A percentile compares a stretch with the other conserved stretches of the same genome.
Conservation (phyloP, 2,888 invertebrate species). For the Ochropleura leucogaster region DNA sequence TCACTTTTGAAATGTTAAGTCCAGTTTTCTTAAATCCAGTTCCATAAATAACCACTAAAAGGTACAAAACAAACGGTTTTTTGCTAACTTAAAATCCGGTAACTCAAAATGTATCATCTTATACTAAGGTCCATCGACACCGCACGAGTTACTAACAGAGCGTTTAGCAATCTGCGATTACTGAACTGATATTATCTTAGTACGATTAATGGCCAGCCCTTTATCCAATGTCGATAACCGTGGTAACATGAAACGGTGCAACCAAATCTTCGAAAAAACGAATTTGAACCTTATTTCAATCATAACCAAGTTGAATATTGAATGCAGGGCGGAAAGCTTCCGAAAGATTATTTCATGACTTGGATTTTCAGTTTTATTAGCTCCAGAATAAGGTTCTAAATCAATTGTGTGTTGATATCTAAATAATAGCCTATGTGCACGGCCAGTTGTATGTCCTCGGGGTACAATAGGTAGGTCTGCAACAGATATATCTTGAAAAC, state of each 20-base stretch:
- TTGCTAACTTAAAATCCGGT: constrained; percentile 35
- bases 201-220: constrained; percentile 87
- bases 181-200: constrained; percentile 86
- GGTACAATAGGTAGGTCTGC: constrained; percentile 87
- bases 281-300: constrained; percentile 60
- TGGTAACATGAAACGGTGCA: constrained; percentile 69
- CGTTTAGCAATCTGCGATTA: constrained; percentile 88
- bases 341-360: constrained; percentile 43
- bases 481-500: constrained; percentile 86
- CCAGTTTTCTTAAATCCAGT: constrained; percentile 8
- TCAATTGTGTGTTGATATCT: constrained; percentile 56
- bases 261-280: constrained; percentile 48
- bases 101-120: constrained; percentile 52
- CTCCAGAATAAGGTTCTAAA: constrained; percentile 35
- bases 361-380: constrained; percentile 41
- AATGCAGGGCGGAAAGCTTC: constrained; percentile 42
- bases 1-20: neutral
- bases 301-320: constrained; percentile 43
- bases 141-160: constrained; percentile 80
- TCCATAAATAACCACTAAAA: constrained; percentile 28
- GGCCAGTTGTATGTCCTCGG: constrained; percentile 85
- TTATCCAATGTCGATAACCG: constrained; percentile 85
- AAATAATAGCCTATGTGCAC: constrained; percentile 80
- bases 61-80: constrained; percentile 14
- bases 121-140: constrained; percentile 77